Base-by-base conservation (phyloP, 2,888 invertebrate species). In the Pantelozetes paolii region DNA sequence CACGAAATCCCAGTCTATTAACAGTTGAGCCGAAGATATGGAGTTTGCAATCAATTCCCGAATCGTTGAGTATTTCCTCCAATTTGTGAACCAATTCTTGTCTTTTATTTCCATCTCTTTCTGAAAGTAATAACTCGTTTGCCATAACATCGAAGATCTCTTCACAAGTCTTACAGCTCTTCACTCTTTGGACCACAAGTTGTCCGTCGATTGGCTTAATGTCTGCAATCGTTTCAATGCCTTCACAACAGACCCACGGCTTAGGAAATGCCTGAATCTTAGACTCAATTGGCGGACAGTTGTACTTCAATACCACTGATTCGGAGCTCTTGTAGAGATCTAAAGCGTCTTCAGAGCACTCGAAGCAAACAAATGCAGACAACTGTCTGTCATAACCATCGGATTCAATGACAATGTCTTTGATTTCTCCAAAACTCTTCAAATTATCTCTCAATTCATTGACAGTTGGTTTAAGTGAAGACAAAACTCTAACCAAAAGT, bases 61-160 rank as follows among this genome's bases (percentile, higher is more conserved):
- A 26, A 1, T 26, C 18, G 36, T 48, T 62, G 15, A 71, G 45
- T 18, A 42, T 40, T 32, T 23, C 26, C 57, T 75, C 69, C 69
- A 76, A 57, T 67, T 67, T 85, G 81, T 26, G 28, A 13, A 11
- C 9, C 28, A 59, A 30, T 26, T 8, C 5, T 1, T 28, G 11
- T 3, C 59, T 15, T 13, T 28, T 28, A 1, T 30, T 8, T 28
- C 30, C 5, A 59, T 59, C 59, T 1, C 2, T 59, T 59, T 59
- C 59, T 1, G 11, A n/a, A 26, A 59, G 28, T 26, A 59, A 26
- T n/a, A 59, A 2, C 3, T 28, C 13, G 23, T 59, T n/a, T 59
- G n/a, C 8, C 50, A 50, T 50, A 8, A n/a, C 20, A 20, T 50
- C n/a, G n/a, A 50, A n/a, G 20, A 20, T n/a, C n/a, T 50, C 20